Evolutionary conservation across 2,888 invertebrate genomes (phyloP).

Genomic region (Lymantria dispar): DNA sequence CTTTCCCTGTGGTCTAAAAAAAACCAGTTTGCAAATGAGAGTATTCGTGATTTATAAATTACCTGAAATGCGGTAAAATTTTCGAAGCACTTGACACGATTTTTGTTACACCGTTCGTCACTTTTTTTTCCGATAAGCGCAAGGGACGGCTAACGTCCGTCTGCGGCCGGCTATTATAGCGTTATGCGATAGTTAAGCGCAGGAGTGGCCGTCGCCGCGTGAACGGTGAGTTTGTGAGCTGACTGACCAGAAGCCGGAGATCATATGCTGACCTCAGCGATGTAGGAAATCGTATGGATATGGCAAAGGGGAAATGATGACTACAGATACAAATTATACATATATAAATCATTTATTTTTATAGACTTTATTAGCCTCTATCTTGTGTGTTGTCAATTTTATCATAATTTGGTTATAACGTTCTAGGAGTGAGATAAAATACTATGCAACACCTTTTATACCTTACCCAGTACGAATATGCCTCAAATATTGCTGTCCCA

Average conservation of each 20-base stretch:
- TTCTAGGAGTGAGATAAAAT: too few species aligned
- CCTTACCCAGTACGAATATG: too few species aligned
- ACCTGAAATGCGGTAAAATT: slow-evolving; percentile 50
- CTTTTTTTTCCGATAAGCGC: slow-evolving; percentile 35
- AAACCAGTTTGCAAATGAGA: slow-evolving; percentile 55
- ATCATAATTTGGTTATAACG: too few species aligned
- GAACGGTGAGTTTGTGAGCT: slow-evolving; percentile 18
- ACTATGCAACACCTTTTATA: too few species aligned
- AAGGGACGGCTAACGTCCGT: slow-evolving; percentile 43
- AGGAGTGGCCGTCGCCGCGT: slow-evolving; percentile 5
- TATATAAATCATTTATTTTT: too few species aligned
- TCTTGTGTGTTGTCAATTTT: too few species aligned
- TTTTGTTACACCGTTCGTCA: slow-evolving; percentile 45
- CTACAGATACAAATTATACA: not conserved
- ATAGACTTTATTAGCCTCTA: too few species aligned
- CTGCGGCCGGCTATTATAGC: slow-evolving; percentile 38
- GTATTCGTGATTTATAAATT: slow-evolving; percentile 52
- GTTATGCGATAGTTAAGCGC: slow-evolving; percentile 33
- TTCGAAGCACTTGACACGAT: slow-evolving; percentile 40
- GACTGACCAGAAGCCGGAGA: slow-evolving; percentile 17
- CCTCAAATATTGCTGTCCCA: too few species aligned
- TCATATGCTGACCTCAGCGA: slow-evolving; percentile 51
- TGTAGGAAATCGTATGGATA: slow-evolving; percentile 53
- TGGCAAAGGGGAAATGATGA: slow-evolving; percentile 35
- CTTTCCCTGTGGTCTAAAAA: slow-evolving; percentile 53